These are phyloP conservation scores for Sesamia nonagrioides DNA, from an alignment of 1,140 invertebrate species.

Conservation along the genomic window DNA sequence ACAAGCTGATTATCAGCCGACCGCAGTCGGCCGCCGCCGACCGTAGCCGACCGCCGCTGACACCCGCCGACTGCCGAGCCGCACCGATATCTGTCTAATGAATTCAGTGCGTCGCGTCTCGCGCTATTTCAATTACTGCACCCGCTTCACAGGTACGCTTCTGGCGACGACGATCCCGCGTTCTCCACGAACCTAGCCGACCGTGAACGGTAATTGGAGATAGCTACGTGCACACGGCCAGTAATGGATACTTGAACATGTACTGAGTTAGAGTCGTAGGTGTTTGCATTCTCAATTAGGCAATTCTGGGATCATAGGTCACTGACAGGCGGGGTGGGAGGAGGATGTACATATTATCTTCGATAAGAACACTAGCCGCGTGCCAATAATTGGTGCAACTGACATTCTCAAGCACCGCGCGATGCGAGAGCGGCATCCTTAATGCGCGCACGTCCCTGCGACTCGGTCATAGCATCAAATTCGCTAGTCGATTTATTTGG, in stretches of 20 bases:
- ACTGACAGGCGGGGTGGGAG: not conserved
- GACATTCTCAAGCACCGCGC: conserved; percentile 43
- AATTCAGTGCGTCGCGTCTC: conserved; percentile 23
- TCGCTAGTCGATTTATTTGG: conserved; percentile 26
- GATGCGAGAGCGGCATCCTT: conserved; percentile 14
- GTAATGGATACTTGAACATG: conserved; percentile 42
- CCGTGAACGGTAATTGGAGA: conserved; percentile 34
- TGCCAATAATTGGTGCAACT: conserved; percentile 64
- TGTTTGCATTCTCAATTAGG: conserved; percentile 55
- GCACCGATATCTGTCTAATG: conserved; percentile 40
- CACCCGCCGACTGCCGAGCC: not conserved
- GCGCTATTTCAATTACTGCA: conserved; percentile 45
- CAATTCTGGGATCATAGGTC: conserved; percentile 49
- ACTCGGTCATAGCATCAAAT: not conserved
- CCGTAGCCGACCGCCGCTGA: not conserved
- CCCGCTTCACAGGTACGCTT: not conserved
- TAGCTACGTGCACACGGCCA: conserved; percentile 8
- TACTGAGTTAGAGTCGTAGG: conserved; percentile 16
- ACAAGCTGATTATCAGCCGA: conserved; percentile 45
- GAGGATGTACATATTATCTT: conserved; percentile 22
- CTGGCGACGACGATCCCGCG: not conserved
- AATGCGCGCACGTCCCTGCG: conserved; percentile 4
- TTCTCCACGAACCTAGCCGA: conserved; percentile 2
- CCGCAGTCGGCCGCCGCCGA: not conserved
- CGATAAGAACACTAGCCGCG: conserved; percentile 48